phyloP scores from a whole-genome alignment of 2,888 invertebrate species.

The Hetaerina titia region DNA sequence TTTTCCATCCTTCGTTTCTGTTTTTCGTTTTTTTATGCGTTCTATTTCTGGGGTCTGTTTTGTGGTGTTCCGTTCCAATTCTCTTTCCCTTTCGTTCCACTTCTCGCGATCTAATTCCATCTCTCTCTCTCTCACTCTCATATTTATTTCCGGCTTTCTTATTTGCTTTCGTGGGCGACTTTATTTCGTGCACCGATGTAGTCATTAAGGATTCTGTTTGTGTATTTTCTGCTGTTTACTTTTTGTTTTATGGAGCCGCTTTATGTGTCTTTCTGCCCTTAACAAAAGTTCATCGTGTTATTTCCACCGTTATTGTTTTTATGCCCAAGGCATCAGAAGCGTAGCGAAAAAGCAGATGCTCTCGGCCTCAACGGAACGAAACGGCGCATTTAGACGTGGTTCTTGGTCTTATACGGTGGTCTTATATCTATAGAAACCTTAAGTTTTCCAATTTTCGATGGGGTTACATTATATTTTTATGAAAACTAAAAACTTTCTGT shows the following conservation, averaged over 20 bases:
- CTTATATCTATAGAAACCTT: background rate
- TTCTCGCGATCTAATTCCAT: background rate
- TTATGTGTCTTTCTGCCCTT: background rate
- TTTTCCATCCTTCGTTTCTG: background rate
- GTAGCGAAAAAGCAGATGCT: background rate
- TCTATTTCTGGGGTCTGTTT: background rate
- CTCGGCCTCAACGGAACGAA: background rate
- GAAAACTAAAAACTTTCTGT: no score
- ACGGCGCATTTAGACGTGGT: background rate
- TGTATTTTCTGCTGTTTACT: background rate
- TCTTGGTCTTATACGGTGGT: background rate
- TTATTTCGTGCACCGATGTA: background rate
- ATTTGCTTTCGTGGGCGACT: background rate
- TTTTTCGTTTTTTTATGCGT: background rate
- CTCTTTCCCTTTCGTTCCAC: background rate
- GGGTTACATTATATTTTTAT: no score
- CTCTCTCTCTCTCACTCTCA: background rate
- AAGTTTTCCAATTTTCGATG: background rate
- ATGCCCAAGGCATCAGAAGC: background rate
- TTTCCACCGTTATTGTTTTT: background rate
- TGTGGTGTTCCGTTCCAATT: background rate
- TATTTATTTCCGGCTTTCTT: background rate
- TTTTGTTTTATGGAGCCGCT: conserved; percentile 18
- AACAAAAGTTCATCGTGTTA: background rate
- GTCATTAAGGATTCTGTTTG: background rate